Evolutionary conservation across 2,113 vertebrate genomes (phyloP), one percentile per base, ranked within the genome.

Genomic region (Osmerus mordax): DNA sequence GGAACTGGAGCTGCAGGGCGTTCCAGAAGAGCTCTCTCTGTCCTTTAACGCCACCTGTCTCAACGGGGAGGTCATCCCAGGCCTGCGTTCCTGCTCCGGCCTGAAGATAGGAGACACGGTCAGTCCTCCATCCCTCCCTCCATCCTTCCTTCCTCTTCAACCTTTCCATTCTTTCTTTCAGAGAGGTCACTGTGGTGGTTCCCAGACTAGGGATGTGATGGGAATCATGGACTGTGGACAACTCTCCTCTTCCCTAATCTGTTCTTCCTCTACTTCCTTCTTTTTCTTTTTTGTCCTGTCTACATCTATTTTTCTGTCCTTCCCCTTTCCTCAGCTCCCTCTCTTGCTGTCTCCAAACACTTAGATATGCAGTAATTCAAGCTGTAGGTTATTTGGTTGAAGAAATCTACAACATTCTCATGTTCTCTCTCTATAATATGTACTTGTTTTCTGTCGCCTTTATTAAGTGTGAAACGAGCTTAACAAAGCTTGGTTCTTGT

Each of bases 91-190:
- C 56, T 99, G 97, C 76, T 69, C 92, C 3, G 95, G 94, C 61
- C 94, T 99, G 81, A 96, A 94, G 77, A 94, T 96, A 0, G 96
- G 97, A 51, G 97, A 99, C 88, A 98, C 94, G 36, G 97, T 98
- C 75, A 95, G 95, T 94, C 94, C 94, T 94, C 95, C 73, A 93
- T 94, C 64, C 95, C 94, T 96, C 5, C 88, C 92, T 71, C 96
- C 95, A 86, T 95, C 93, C 0, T 94, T 94, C 73, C 93, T 92
- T 14, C 95, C 94, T 77, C 91, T 94, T 61, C 72, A 65, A 36
- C 56, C n/a, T 54, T 47, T n/a, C 4, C 58, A 54, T 55, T 25
- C 12, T 18, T 60, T 56, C 69, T 23, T 55, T 36, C 52, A 47
- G 41, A 47, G 41, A 47, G 41, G 7, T 47, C 41, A 47, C 9